Evolutionary conservation across 2,113 vertebrate genomes (phyloP), one percentile per base, ranked within the genome.

Genomic region (Triplophysa rosa): DNA sequence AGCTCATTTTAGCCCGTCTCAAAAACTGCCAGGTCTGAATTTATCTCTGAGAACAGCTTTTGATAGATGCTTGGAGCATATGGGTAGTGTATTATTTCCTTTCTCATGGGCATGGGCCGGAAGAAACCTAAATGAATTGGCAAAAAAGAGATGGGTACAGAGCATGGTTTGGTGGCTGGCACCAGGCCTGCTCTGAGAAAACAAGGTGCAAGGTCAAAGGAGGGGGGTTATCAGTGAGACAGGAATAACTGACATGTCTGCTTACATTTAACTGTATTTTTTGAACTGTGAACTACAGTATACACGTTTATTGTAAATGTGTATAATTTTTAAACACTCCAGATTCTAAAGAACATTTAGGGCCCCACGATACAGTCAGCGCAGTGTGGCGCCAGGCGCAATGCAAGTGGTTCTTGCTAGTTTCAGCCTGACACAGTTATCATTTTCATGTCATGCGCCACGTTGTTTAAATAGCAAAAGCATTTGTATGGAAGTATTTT

Each of bases 21-120:
- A 16, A 13, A 54, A 42, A 89, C 42, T 59, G 78, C 71, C 45
- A 68, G 89, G 88, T 90, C 86, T 67, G 47, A 4, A 72, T 86
- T 91, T 92, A 95, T 95, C 94, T 93, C 63, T 17, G 74, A 68
- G 63, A 89, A 91, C 92, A 94, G 90, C 84, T 88, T 87, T 85
- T 82, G 90, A 70, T 91, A 88, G 89, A 6, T 65, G 1, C 73
- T 91, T 87, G 90, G 87, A 90, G 79, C 87, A 93, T 85, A 90
- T 90, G 91, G 84, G 92, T 86, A 90, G 87, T 85, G 86, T 89
- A 93, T 92, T 91, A 91, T 94, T 95, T 94, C 89, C 90, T 87
- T 87, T 91, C 88, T 83, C 87, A 80, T 78, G 82, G 84, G 80
- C 47, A 33, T 21, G 82, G 49, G 68, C 17, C 17, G 78, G 71